Base-by-base conservation (phyloP, 2,797 vertebrate species). In the Arnoldichthys spilopterus region DNA sequence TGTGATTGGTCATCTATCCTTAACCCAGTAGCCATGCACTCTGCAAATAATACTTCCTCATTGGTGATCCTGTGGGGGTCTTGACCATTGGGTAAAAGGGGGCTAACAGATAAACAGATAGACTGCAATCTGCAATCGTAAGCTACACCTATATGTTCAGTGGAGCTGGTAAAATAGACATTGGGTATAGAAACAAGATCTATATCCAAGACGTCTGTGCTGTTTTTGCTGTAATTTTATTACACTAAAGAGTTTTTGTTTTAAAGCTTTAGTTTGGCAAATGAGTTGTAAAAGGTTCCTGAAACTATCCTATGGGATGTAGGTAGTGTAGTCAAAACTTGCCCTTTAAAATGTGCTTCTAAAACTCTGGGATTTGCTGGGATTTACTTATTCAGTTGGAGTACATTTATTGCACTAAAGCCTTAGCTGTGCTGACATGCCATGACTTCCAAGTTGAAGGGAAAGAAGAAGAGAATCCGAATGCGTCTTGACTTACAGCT, bases 361-460 rank as follows among this genome's bases (percentile, higher is more conserved):
- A 45, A 67, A 67, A 34, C 37, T 40, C 22, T 24, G 40, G 64
- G 64, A 45, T 67, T 67, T 45, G 64, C 43, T 16, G 16, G 66
- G 66, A 49, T 68, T 37, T 26, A 18, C 66, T 49, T 49, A 47
- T 68, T 49, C 43, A 49, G 24, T 20, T 37, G 13, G 43, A 68
- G 24, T 45, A 68, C 26, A 49, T 32, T 32, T 62, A 62, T 62
- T 62, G 15, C 28, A 9, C 58, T 32, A 61, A 32, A 61, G 58
- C 58, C 22, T 67, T 47, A 37, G 43, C 66, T 28, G 66, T 2
- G 24, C 64, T 30, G 24, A 47, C 43, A 49, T 30, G 24, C 66
- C 6, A 6, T 51, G 66, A 68, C 66, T 26, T 18, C 37, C 22
- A 16, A 45, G 37, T 49, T 62, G 59, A 62, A 32, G 30, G 16